Evolutionary conservation across 2,113 vertebrate species (phyloP).

Genomic region (Plectropomus leopardus): DNA sequence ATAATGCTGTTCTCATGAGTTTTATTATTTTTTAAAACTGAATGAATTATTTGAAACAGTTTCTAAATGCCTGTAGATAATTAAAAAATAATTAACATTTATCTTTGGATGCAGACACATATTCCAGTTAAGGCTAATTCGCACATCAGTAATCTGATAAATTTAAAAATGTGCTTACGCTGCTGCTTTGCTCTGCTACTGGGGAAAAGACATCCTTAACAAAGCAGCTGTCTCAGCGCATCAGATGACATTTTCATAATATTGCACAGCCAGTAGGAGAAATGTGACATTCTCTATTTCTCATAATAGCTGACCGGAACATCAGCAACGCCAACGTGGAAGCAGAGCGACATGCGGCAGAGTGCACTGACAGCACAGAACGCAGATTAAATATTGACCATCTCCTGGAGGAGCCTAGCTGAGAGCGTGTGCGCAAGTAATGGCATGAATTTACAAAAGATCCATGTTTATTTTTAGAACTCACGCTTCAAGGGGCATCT

Average conservation of each 20-base stretch:
- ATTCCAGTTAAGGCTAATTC: conserved; percentile 3
- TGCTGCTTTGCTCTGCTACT: conserved; percentile 49
- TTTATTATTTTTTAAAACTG: background rate
- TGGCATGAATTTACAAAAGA: conserved; percentile 61
- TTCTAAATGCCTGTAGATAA: background rate
- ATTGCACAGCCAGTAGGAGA: conserved; percentile 50
- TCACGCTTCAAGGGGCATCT: conserved; percentile 47
- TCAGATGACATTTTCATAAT: conserved; percentile 73
- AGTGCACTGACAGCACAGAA: conserved; percentile 35
- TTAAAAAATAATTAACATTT: background rate
- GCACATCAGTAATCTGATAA: conserved; percentile 42
- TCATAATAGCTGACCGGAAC: conserved; percentile 66
- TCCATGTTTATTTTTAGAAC: conserved; percentile 74
- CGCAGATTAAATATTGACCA: conserved; percentile 81
- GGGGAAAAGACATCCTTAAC: conserved; percentile 40
- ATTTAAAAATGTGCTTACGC: conserved; percentile 29
- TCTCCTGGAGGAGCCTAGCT: conserved; percentile 58
- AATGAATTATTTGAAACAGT: background rate
- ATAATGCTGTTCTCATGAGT: background rate
- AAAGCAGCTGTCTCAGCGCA: conserved; percentile 75
- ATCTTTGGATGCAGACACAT: conserved; percentile 17
- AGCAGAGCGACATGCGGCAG: conserved; percentile 22
- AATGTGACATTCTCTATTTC: conserved; percentile 64
- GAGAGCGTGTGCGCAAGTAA: conserved; percentile 48
- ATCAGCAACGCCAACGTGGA: conserved; percentile 11